phyloP scores from a whole-genome alignment of 2,797 vertebrate genomes.

The Artibeus lituratus region DNA sequence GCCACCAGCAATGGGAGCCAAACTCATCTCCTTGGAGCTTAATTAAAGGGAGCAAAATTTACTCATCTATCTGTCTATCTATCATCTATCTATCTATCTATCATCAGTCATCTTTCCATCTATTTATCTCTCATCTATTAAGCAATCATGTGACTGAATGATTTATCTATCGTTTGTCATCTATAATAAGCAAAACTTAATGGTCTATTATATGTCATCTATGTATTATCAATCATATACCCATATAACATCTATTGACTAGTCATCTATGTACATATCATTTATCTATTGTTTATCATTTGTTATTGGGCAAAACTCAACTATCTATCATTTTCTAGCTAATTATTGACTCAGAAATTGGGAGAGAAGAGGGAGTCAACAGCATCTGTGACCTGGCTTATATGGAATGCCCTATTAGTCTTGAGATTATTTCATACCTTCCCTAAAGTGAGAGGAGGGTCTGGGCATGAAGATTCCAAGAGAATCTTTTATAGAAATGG shows the following conservation, averaged over 20 bases:
- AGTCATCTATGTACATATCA: not conserved
- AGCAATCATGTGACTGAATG: not conserved
- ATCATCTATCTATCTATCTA: not conserved
- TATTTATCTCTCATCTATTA: not conserved
- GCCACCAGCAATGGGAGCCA: not conserved
- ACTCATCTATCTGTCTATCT: not conserved
- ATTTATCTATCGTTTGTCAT: not conserved
- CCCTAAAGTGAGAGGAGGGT: not conserved
- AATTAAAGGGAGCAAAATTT: not conserved
- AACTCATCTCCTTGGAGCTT: not conserved
- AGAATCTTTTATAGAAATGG: not conserved
- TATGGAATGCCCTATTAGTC: not conserved
- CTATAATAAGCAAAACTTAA: not conserved
- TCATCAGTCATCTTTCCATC: not conserved
- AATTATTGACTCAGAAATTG: not conserved
- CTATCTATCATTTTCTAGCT: not conserved
- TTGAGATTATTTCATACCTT: not conserved
- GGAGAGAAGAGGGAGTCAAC: not conserved
- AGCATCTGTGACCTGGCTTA: not conserved
- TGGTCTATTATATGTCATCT: not conserved
- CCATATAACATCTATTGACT: not conserved
- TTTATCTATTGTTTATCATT: not conserved
- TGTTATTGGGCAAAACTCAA: not conserved
- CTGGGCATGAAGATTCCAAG: not conserved
- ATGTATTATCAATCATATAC: not conserved